phyloP scores from a whole-genome alignment of 1,140 invertebrate species.

The Melitaea cinxia region DNA sequence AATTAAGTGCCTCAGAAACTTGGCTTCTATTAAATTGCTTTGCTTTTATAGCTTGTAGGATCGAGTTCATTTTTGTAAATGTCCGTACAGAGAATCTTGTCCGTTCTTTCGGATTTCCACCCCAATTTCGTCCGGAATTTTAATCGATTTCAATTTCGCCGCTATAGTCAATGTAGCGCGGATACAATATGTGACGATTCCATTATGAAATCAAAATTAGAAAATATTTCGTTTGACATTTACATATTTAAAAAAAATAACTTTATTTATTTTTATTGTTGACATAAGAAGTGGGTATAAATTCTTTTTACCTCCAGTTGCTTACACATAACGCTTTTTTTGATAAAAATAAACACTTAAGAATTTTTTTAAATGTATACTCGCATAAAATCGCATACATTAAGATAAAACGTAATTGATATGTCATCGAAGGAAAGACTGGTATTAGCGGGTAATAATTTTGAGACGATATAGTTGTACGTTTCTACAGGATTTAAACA shows the following conservation, averaged over 20 bases:
- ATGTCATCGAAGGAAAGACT: constrained; percentile 28
- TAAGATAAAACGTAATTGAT: constrained; percentile 31
- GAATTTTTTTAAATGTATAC: constrained; percentile 5
- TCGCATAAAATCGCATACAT: constrained; percentile 14
- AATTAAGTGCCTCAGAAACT: constrained; percentile 68
- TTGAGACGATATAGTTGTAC: constrained; percentile 25
- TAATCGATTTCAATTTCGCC: constrained; percentile 39
- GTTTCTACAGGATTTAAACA: constrained; percentile 15
- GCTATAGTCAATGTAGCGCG: neutral
- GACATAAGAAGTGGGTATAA: too few relatives aligned
- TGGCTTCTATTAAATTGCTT: constrained; percentile 68
- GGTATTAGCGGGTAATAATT: constrained; percentile 27
- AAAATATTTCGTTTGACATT: neutral
- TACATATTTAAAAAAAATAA: neutral
- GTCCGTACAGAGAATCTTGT: constrained; percentile 40
- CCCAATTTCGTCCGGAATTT: constrained; percentile 60
- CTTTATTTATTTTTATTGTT: neutral
- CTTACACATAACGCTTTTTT: neutral
- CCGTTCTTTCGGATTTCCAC: constrained; percentile 36
- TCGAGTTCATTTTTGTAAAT: constrained; percentile 62
- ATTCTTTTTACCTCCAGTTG: neutral
- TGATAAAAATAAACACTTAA: constrained; percentile 16
- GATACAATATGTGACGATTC: neutral
- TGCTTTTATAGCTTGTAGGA: constrained; percentile 61
- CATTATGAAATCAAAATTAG: neutral